phyloP scores from a whole-genome alignment of 2,797 vertebrate species.

The Gobionotothen gibberifrons region DNA sequence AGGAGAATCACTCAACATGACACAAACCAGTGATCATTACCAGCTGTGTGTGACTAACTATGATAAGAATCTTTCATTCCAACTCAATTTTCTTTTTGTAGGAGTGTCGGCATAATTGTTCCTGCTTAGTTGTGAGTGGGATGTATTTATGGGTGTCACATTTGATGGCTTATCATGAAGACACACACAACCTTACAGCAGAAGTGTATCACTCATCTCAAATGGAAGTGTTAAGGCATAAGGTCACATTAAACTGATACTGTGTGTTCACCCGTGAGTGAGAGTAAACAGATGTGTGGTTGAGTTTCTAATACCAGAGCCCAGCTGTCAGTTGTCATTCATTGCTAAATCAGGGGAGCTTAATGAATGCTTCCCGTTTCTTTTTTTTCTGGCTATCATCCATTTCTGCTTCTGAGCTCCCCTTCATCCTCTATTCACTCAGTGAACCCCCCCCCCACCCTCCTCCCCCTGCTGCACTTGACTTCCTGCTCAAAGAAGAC shows the following conservation, averaged over 20 bases:
- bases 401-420: conserved; percentile 32
- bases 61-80: neutral
- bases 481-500: conserved; percentile 64
- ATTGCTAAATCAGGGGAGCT: conserved; percentile 50
- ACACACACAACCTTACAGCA: neutral
- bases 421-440: conserved; percentile 39
- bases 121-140: neutral
- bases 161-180: neutral
- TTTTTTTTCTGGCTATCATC: conserved; percentile 16
- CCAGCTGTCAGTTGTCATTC: conserved; percentile 67
- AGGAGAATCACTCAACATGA: conserved; percentile 11
- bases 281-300: conserved; percentile 38
- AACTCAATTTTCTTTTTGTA: neutral
- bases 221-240: neutral
- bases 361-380: conserved; percentile 54
- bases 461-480: conserved; percentile 16
- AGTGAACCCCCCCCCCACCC: conserved; percentile 17
- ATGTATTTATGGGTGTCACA: neutral
- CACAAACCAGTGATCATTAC: conserved; percentile 10
- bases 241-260: conserved; percentile 22
- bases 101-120: neutral
- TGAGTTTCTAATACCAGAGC: conserved; percentile 29
- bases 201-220: neutral
- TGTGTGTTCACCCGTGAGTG: conserved; percentile 17
- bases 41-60: neutral